Percentiles rank a stretch among this genome's conserved stretches.
Evolutionary conservation across 2,797 vertebrate species (phyloP).

Genomic region (Podargus strigoides): DNA sequence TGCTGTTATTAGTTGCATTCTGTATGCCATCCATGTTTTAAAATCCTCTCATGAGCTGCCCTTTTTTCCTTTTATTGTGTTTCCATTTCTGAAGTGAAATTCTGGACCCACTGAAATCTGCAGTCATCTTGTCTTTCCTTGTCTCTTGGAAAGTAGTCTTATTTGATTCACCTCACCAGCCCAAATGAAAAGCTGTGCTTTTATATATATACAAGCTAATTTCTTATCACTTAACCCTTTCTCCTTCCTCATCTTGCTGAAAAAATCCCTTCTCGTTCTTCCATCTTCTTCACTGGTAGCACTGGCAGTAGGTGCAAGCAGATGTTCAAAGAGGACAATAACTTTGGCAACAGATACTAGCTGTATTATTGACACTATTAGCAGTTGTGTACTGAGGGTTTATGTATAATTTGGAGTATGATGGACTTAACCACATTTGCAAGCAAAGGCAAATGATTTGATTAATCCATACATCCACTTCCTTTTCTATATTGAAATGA

Average conservation of each 20-base stretch:
- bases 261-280: background rate
- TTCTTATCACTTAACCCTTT: background rate
- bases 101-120: background rate
- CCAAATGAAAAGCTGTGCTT: background rate
- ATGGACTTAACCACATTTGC: background rate
- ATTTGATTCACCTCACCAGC: background rate
- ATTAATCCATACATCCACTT: background rate
- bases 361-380: background rate
- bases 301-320: background rate
- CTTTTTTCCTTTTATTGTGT: background rate
- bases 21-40: background rate
- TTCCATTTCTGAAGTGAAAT: background rate
- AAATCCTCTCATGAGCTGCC: background rate
- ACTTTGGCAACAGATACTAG: background rate
- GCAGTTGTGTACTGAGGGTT: background rate
- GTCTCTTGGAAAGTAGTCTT: background rate
- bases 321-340: background rate
- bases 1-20: background rate
- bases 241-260: background rate
- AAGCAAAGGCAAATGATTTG: background rate
- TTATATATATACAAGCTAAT: background rate
- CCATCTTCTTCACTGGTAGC: background rate
- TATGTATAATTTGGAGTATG: background rate
- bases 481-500: background rate
- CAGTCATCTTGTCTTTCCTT: background rate